Base-by-base conservation (phyloP, 2,888 invertebrate species). In the Strigamia crassipes region DNA sequence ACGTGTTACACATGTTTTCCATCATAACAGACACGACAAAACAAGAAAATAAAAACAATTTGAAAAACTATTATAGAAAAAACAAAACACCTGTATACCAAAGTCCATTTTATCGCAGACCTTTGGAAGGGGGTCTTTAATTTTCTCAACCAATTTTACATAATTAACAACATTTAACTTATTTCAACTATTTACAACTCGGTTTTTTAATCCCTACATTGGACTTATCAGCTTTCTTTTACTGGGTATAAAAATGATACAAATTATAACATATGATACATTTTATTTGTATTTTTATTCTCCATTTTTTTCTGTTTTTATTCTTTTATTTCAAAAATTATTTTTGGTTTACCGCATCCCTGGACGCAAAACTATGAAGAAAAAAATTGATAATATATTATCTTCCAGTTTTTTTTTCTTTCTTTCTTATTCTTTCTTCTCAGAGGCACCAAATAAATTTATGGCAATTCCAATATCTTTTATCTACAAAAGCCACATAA, bases 101-200 rank as follows among this genome's bases (percentile, higher is more conserved):
- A 13, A 46, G 46, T 46, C 46, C 46, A 46, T 46, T 46, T 46
- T 46, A 46, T 46, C 46, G 46, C 46, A 46, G 46, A 46, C 46
- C 46, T 46, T 46, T 46, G 46, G 46, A 46, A 46, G 46, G 46
- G 46, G 46, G 46, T 46, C 46, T 46, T 46, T n/a, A 46, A n/a
- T 46, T 46, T 46, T n/a, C n/a, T n/a, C 13, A 46, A 46, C 46
- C 46, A 46, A 46, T 46, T 46, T 46, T 46, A 46, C 46, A 46
- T 46, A 46, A 78, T 78, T 78, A 78, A 78, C 79, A 78, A 78
- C 79, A 78, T 78, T 78, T 78, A 78, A 78, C 79, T 78, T 27
- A 34, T 10, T 78, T 78, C 34, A 78, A 78, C 38, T 78, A 78
- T 78, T 21, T 78, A 78, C 79, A 78, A 78, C 34, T 78, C 18